A percentile compares a stretch with the other conserved stretches of the same genome.
Conservation (phyloP, 2,888 invertebrate genomes). For the Rutpela maculata region DNA sequence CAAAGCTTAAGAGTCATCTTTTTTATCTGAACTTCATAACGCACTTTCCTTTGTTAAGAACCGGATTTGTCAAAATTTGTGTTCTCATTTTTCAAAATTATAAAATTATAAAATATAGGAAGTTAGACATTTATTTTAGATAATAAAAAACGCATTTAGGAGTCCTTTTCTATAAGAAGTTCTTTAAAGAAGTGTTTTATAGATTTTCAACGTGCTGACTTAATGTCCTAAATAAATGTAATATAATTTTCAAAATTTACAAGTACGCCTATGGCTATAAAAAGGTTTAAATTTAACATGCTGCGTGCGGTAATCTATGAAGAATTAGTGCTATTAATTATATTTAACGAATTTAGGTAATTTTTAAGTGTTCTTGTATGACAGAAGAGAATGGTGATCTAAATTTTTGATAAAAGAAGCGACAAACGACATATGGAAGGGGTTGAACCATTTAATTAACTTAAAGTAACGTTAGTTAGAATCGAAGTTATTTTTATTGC, state of each 20-base stretch:
- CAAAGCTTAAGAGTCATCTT: too few relatives aligned
- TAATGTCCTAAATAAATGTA: not conserved
- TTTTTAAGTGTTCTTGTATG: conserved; percentile 12
- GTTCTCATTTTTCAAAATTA: too few relatives aligned
- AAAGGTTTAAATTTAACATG: not conserved
- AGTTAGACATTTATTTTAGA: too few relatives aligned
- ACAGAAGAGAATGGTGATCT: not conserved
- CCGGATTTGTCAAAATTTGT: too few relatives aligned
- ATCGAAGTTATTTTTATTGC: too few relatives aligned
- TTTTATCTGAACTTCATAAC: too few relatives aligned
- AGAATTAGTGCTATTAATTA: conserved; percentile 12
- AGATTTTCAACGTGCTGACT: too few relatives aligned
- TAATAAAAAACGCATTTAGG: too few relatives aligned
- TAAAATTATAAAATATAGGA: too few relatives aligned
- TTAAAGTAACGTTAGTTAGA: not conserved
- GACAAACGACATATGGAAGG: conserved; percentile 7
- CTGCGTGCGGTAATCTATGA: conserved; percentile 7
- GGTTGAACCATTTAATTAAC: not conserved
- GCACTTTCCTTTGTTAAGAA: too few relatives aligned
- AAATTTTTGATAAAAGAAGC: not conserved
- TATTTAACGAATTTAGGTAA: conserved; percentile 19
- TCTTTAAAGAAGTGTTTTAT: too few relatives aligned
- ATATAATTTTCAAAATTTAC: not conserved
- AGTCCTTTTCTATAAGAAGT: too few relatives aligned
- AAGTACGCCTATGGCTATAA: not conserved